Conservation (phyloP, 2,797 vertebrate species). For the Tachyglossus aculeatus region DNA sequence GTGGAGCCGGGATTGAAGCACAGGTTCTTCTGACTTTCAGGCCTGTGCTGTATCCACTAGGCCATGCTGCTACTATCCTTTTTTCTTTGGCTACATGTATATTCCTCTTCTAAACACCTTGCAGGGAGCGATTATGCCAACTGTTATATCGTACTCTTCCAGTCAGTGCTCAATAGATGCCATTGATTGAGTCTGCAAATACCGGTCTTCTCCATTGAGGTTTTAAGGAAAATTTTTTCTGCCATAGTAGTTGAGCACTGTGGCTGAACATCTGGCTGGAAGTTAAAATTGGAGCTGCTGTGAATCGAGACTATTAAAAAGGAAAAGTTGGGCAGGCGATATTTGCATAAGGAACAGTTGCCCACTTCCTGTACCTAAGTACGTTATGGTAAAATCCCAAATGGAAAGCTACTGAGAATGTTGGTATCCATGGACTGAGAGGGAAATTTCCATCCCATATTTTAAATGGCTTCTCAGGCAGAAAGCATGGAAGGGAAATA, state of each 20-base stretch:
- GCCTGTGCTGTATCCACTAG: too few species aligned
- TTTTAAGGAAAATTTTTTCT: not conserved
- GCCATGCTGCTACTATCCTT: too few species aligned
- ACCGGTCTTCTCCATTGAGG: too few species aligned
- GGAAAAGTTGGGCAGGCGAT: not conserved
- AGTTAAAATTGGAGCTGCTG: not conserved
- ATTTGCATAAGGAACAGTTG: not conserved
- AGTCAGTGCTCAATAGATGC: too few species aligned
- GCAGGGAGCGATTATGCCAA: too few species aligned
- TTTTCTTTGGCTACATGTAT: too few species aligned
- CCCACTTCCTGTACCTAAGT: not conserved
- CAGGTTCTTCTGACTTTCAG: too few species aligned
- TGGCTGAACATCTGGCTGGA: not conserved
- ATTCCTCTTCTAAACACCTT: too few species aligned
- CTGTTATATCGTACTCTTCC: too few species aligned
- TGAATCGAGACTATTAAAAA: not conserved
- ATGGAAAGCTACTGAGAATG: not conserved
- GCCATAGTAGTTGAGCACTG: constrained; percentile 7
- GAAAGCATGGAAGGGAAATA: constrained; percentile 11
- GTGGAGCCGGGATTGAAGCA: too few species aligned
- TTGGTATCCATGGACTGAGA: not conserved
- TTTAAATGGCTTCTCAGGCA: not conserved
- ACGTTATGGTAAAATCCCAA: not conserved
- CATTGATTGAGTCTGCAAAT: too few species aligned
- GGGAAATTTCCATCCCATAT: not conserved